Conservation (phyloP, 2,113 vertebrate species). For the Benthochromis sp. region DNA sequence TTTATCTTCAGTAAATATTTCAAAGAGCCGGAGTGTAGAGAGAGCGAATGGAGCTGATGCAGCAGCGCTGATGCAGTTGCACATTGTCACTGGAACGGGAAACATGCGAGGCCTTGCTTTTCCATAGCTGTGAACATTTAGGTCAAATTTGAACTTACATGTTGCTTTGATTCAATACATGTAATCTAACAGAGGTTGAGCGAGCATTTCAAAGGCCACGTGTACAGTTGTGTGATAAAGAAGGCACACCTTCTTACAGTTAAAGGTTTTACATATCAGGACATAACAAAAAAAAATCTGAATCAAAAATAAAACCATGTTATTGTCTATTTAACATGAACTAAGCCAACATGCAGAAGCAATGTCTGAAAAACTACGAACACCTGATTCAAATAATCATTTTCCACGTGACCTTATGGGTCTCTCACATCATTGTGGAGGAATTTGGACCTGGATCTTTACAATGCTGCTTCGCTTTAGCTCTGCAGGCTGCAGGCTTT, state of each 20-base stretch:
- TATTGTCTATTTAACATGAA: background rate
- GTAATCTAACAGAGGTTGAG: background rate
- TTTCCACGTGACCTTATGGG: background rate
- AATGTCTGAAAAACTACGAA: background rate
- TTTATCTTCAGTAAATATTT: slow-evolving; percentile 50
- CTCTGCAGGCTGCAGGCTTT: background rate
- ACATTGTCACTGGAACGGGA: background rate
- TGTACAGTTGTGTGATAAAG: background rate
- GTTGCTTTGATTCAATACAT: background rate
- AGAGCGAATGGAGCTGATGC: slow-evolving; percentile 37
- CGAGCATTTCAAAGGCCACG: background rate
- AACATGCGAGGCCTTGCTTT: background rate
- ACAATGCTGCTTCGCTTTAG: background rate
- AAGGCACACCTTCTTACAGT: background rate
- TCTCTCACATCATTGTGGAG: background rate
- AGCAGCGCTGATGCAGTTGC: background rate
- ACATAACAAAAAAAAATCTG: background rate
- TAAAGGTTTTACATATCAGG: background rate
- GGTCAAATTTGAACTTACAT: background rate
- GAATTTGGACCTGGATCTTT: background rate
- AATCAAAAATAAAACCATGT: background rate
- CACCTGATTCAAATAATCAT: background rate
- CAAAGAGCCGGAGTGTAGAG: slow-evolving; percentile 30
- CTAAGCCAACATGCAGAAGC: background rate
- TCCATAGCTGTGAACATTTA: slow-evolving; percentile 25